Base-by-base conservation (phyloP, 2,113 vertebrate species). In the Mobula birostris region DNA sequence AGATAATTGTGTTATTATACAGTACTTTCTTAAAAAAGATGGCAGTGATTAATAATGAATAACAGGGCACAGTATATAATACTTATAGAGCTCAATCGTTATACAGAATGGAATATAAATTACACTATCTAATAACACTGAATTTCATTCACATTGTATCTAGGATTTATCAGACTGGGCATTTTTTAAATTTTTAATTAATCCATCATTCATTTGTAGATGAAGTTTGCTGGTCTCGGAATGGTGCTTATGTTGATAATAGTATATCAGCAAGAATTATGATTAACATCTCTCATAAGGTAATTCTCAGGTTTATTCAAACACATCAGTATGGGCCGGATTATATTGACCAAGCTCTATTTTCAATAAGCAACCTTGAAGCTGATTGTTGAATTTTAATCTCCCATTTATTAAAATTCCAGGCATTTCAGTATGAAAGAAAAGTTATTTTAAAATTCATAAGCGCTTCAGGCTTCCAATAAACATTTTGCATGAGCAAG, bases 361-460 rank as follows among this genome's bases (percentile, higher is more conserved):
- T 58, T 56, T 76, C 91, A 72, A 29, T 90, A 72, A 74, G 74
- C 90, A 93, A 74, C 68, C 61, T 74, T 40, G 70, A 56, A 56
- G 36, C 24, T 4, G 9, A 29, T 56, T 72, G 36, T 76, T 40
- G 48, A 74, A 56, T 93, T 29, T 93, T 93, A 93, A 93, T 72
- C 66, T 68, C 88, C 88, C 56, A 68, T 68, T 93, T 93, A 74
- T 56, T 48, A 93, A 93, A 93, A 93, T 74, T 72, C 90, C 66
- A 92, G 66, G 19, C 90, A 74, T 24, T 93, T 56, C 68, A 29
- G 91, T 56, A 72, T 56, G 70, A 93, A 74, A 24, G 32, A 11
- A 27, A 74, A 56, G 40, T 56, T 74, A 93, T 93, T 93, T 93
- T 93, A 93, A 93, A 93, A 93, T 74, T 93, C 70, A 93, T 93